A percentile compares a stretch with the other conserved stretches of the same genome.
phyloP scores from a whole-genome alignment of 2,113 vertebrate genomes.

The Eurystomus gularis region DNA sequence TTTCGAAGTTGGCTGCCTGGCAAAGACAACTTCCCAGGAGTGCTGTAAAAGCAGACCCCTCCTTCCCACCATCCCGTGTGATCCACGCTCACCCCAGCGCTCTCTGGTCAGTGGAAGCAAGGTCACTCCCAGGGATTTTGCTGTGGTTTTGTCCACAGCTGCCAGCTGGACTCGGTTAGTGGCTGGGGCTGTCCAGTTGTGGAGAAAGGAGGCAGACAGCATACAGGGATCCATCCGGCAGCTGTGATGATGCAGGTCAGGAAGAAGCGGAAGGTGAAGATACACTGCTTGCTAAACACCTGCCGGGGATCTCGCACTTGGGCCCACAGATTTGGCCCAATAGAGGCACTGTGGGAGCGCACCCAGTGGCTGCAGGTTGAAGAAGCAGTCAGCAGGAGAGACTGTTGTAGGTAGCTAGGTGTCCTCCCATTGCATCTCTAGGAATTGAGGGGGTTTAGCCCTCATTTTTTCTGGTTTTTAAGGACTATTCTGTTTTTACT shows the following conservation, averaged over 20 bases:
- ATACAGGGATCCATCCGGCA: neutral
- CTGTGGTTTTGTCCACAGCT: neutral
- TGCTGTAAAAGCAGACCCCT: slow-evolving; percentile 22
- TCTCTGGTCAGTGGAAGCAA: neutral
- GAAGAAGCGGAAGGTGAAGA: neutral
- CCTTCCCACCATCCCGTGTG: neutral
- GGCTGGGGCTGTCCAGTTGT: neutral
- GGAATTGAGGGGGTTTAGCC: neutral
- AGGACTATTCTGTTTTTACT: neutral
- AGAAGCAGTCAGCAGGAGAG: neutral
- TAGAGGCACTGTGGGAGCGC: neutral
- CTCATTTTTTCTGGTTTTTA: neutral
- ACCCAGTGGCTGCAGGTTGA: neutral
- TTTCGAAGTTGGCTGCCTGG: slow-evolving; percentile 16
- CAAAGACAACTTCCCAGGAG: slow-evolving; percentile 40
- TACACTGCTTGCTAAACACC: neutral
- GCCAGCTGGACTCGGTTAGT: neutral
- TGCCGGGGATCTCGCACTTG: neutral
- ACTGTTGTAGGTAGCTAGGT: neutral
- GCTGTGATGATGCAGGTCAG: neutral
- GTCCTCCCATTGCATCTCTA: neutral
- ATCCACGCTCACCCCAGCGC: neutral
- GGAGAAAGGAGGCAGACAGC: neutral
- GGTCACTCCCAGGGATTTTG: neutral
- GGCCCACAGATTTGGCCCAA: neutral